Evolutionary conservation across 2,888 invertebrate genomes (phyloP).

Genomic region (Leistus spinibarbis): DNA sequence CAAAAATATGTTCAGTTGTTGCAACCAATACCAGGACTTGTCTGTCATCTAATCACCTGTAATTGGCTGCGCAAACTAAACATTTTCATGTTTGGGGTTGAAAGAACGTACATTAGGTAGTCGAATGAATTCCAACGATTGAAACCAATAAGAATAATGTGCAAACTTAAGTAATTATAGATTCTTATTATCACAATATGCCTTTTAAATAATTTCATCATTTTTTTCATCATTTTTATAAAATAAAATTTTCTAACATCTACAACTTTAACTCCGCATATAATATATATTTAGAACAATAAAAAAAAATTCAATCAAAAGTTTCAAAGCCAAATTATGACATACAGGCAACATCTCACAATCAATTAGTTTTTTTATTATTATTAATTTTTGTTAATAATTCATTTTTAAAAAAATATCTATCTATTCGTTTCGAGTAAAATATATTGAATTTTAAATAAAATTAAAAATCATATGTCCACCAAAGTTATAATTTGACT

Average conservation of each 20-base stretch:
- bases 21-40: no score
- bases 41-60: no score
- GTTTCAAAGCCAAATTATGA: conserved; percentile 36
- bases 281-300: conserved; percentile 37
- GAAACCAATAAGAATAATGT: conserved; percentile 14
- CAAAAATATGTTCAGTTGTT: background rate
- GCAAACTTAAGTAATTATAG: conserved; percentile 19
- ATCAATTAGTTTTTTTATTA: background rate
- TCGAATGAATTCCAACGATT: background rate
- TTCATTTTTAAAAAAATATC: conserved; percentile 34
- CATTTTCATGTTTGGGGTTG: background rate
- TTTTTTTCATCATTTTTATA: conserved; percentile 21
- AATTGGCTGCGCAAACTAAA: background rate
- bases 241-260: conserved; percentile 35
- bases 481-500: conserved; percentile 33
- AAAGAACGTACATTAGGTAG: background rate
- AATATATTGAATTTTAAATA: conserved; percentile 30
- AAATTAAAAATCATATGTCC: conserved; percentile 27
- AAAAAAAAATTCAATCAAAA: conserved; percentile 23
- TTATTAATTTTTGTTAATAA: background rate
- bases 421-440: conserved; percentile 6
- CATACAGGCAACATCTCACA: conserved; percentile 31
- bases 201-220: conserved; percentile 40
- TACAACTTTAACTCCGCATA: conserved; percentile 38
- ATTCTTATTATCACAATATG: conserved; percentile 37